A percentile compares a stretch with the other conserved stretches of the same genome.
Evolutionary conservation across 2,113 vertebrate species (phyloP).

Genomic region (Pelusios castaneus): DNA sequence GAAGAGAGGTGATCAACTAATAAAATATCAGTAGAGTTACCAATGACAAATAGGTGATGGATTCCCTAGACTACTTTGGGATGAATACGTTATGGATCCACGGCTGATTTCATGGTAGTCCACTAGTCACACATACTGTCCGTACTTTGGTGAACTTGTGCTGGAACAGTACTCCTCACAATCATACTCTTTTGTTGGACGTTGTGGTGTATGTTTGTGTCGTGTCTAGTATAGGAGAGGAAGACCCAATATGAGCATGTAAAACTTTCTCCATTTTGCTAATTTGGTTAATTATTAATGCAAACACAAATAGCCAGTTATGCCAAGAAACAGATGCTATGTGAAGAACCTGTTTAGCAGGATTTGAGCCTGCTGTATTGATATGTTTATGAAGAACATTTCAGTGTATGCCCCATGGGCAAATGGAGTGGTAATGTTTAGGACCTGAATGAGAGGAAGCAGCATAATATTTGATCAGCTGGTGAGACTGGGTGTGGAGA

Average conservation of each 20-base stretch:
- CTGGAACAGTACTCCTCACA: not conserved
- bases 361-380: not conserved
- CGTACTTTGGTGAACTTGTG: not conserved
- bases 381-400: not conserved
- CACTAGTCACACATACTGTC: not conserved
- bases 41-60: not conserved
- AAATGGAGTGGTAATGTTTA: not conserved
- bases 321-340: not conserved
- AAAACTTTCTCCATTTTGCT: not conserved
- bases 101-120: not conserved
- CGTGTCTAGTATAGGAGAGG: not conserved
- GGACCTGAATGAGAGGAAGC: not conserved
- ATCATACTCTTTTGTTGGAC: not conserved
- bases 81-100: not conserved
- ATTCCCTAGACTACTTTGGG: not conserved
- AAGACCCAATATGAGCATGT: not conserved
- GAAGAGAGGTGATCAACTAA: not conserved
- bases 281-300: not conserved
- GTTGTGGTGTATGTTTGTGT: not conserved
- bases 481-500: not conserved
- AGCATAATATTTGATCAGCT: not conserved
- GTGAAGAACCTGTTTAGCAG: not conserved
- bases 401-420: fast-evolving
- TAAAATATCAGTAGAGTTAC: not conserved
- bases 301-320: not conserved